Base-by-base conservation (phyloP, 2,888 invertebrate genomes). In the Lithodes maja region DNA sequence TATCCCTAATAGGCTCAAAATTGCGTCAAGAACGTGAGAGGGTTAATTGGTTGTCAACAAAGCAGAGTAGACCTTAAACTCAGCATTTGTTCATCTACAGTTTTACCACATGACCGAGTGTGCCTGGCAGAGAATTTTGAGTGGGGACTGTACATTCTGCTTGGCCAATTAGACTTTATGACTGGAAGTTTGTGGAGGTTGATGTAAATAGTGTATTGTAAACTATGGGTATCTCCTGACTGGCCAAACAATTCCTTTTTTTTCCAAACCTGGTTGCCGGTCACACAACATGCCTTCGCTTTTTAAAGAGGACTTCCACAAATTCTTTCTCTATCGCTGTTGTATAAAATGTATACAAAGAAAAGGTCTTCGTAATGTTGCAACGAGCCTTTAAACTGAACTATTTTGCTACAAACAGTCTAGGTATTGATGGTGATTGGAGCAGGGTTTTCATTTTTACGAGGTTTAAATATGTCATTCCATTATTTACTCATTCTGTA, bases 241-340 rank as follows among this genome's bases (percentile, higher is more conserved):
- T 71, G 71, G 71, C 71, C 33, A 33, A 33, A 33, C 33, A 33
- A 12, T 5, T 12, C 61, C 61, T 7, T 61, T 61, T 7, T 61
- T 61, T 61, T 61, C 61, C 61, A 61, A 7, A 12, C 61, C 71
- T 71, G 71, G 71, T 71, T 71, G 17, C 71, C n/a, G 15, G 71
- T 71, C 71, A 71, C 71, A 71, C 71, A 71, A 5, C 71, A 71
- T 71, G 71, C 71, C 71, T 71, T 71, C 17, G 71, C 71, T 71
- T 71, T 71, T 12, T 71, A 71, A n/a, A 71, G 17, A 71, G 71
- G 71, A 71, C 71, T 71, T 71, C 71, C 71, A 71, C 71, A 71
- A 71, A 71, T 71, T 71, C 5, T 71, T 71, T 17, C 71, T 71
- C 71, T 71, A 71, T 17, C n/a, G 17, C 17, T 71, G 71, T n/a